These are phyloP conservation scores for Conistra vaccinii DNA, from an alignment of 2,888 invertebrate genomes.

Conservation along the genomic window DNA sequence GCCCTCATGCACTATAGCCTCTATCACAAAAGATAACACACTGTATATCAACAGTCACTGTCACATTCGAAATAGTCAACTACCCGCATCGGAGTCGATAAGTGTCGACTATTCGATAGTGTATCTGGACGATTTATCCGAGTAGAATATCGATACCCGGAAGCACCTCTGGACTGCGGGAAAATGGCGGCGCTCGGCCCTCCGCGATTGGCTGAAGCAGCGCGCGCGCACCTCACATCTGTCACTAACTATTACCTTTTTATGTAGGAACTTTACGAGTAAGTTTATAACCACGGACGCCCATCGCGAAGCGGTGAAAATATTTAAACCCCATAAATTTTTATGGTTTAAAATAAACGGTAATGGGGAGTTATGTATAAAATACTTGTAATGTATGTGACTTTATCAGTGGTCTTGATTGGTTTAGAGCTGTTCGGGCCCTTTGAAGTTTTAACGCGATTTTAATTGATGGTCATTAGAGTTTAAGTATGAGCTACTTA, in stretches of 20 bases:
- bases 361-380: slow-evolving; percentile 78
- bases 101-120: slow-evolving; percentile 69
- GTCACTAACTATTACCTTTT: slow-evolving; percentile 79
- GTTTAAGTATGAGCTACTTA: slow-evolving; percentile 66
- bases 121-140: slow-evolving; percentile 71
- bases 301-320: slow-evolving; percentile 81
- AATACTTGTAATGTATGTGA: slow-evolving; percentile 77
- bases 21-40: slow-evolving; percentile 59
- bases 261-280: slow-evolving; percentile 73
- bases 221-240: slow-evolving; percentile 75
- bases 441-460: slow-evolving; percentile 76
- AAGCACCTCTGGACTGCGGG: slow-evolving; percentile 69
- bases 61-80: slow-evolving; percentile 67
- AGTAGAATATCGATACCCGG: slow-evolving; percentile 70
- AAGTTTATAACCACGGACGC: slow-evolving; percentile 72
- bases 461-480: slow-evolving; percentile 73
- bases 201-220: slow-evolving; percentile 71
- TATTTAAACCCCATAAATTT: slow-evolving; percentile 86
- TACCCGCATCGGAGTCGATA: slow-evolving; percentile 66
- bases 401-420: slow-evolving; percentile 78
- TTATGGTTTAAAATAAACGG: slow-evolving; percentile 81
- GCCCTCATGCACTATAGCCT: slow-evolving; percentile 35
- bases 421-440: slow-evolving; percentile 74
- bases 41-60: slow-evolving; percentile 65
- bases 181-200: slow-evolving; percentile 74